Evolutionary conservation across 30 jellyfish, hydroid and myxozoan genomes (phyloP), one percentile per base, ranked within the genome.

Genomic region (Chrysaora quinquecirrha): DNA sequence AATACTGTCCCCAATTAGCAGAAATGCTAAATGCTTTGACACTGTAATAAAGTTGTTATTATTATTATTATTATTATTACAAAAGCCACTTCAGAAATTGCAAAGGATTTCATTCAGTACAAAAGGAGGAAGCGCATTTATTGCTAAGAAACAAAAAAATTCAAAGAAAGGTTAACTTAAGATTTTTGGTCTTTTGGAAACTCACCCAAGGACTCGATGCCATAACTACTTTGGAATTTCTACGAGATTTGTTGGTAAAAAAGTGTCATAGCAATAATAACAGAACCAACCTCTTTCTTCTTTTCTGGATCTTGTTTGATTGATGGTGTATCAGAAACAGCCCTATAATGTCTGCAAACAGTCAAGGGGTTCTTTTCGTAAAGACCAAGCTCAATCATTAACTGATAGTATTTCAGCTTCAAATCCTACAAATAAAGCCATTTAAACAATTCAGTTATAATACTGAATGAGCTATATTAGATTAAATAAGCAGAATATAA

Each of bases 331-430:
- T 84, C 77, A 48, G 35, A 93, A 7, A 93, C 98, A 16, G 98
- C 98, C 28, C 83, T 75, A 87, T 93, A 93, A 64, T 93, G 98
- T 16, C 89, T 50, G 71, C 98, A 93, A 3, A 93, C 85, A 19
- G 97, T 79, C 58, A 93, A 87, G 73, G 80, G 78, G 49, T 93
- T 83, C 19, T 88, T 75, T 19, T 93, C 98, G 54, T 78, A 76
- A 27, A 76, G 95, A 49, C 98, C 90, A 20, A 93, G 73, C 84
- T 86, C 96, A 16, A 94, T 94, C 99, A 94, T 94, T 61, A 89
- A 83, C 49, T 88, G 88, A 86, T 89, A 87, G 70, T 82, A 94
- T 50, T 88, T 94, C 85, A 94, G 75, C 65, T 94, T 94, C 90
- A 94, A 71, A 48, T 83, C 99, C 99, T 94, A 30, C 9, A 60